A percentile compares a stretch with the other conserved stretches of the same genome.
Evolutionary conservation across 2,113 vertebrate species (phyloP).

Genomic region (Pteruthius melanotis): DNA sequence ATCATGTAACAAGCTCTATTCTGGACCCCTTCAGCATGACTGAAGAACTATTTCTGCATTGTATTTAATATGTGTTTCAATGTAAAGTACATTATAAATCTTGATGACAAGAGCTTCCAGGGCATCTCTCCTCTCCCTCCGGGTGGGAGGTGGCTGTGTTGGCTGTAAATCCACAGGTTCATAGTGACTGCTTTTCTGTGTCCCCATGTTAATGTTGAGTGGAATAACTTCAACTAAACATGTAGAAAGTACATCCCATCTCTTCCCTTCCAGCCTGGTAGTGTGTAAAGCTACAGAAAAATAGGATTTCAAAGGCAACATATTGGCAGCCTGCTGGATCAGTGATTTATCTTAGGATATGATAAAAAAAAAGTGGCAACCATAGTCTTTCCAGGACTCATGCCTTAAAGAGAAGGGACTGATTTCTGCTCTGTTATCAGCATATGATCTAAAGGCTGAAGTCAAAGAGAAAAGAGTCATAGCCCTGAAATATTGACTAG

Average conservation of each 20-base stretch:
- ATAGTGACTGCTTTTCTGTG: background rate
- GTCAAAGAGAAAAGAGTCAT: background rate
- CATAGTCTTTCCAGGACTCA: background rate
- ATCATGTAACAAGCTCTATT: background rate
- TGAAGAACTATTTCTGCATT: background rate
- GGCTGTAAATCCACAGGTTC: background rate
- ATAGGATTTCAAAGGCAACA: background rate
- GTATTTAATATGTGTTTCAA: background rate
- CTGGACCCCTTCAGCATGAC: background rate
- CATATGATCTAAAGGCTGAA: background rate
- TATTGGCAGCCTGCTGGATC: background rate
- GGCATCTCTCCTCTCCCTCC: background rate
- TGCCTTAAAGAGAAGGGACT: background rate
- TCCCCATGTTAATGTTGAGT: background rate
- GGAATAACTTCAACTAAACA: background rate
- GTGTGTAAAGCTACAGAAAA: background rate
- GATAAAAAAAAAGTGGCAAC: background rate
- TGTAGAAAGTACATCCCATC: background rate
- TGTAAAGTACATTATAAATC: background rate
- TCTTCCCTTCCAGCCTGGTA: background rate
- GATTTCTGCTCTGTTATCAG: background rate
- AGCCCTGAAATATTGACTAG: background rate
- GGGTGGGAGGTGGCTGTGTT: background rate
- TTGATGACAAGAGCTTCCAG: background rate
- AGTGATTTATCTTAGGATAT: background rate